Percentiles rank a stretch among this genome's conserved stretches.
These are phyloP conservation scores for Kryphioiulus occultus DNA, from an alignment of 2,888 invertebrate genomes.

Conservation along the genomic window DNA sequence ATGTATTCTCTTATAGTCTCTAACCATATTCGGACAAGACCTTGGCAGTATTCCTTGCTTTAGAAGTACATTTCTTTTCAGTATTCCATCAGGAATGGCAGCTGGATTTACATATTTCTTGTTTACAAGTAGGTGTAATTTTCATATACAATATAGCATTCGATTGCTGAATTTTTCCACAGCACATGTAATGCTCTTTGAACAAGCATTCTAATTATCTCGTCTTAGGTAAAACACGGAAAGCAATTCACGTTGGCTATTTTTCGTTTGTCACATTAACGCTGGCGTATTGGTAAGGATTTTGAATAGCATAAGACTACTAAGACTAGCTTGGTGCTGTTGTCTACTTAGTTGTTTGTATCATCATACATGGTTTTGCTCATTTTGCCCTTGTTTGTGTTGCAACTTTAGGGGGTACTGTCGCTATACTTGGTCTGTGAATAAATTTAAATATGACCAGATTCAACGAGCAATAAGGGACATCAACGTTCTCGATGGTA, in stretches of 20 bases:
- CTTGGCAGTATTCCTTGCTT: conserved; percentile 74
- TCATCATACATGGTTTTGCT: not conserved
- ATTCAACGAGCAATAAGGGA: conserved; percentile 71
- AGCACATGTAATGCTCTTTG: not conserved
- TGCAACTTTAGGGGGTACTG: conserved; percentile 56
- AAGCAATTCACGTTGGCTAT: conserved; percentile 73
- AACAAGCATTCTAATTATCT: not conserved
- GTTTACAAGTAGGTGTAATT: conserved; percentile 71
- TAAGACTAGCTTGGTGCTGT: not conserved
- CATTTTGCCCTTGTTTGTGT: not conserved
- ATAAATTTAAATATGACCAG: conserved; percentile 72
- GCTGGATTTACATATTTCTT: conserved; percentile 75
- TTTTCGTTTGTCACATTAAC: conserved; percentile 73
- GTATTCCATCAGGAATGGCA: conserved; percentile 74
- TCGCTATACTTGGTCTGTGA: conserved; percentile 73
- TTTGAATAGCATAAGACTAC: conserved; percentile 39
- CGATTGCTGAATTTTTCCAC: not conserved
- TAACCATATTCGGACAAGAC: not conserved
- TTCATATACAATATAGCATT: too few species aligned
- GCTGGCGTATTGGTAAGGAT: conserved; percentile 70
- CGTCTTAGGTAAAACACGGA: conserved; percentile 57
- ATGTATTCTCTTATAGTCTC: not conserved
- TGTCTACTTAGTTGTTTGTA: not conserved
- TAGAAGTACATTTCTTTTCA: conserved; percentile 77
- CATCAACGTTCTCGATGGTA: conserved; percentile 72